These are phyloP conservation scores for Caranx ignobilis DNA, from an alignment of 2,113 vertebrate genomes.

Conservation along the genomic window DNA sequence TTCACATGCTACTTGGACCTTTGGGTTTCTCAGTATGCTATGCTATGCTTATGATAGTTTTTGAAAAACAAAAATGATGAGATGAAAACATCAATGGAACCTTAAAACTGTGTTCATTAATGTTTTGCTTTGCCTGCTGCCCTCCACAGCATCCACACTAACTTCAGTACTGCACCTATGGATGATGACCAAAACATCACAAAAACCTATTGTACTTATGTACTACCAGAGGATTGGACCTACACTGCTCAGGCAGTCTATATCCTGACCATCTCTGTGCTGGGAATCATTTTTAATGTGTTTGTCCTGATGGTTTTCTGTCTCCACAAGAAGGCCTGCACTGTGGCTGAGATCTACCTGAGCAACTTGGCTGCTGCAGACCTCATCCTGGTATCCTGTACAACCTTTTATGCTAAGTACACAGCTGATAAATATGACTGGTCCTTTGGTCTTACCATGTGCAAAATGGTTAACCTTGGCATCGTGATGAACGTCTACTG, in stretches of 20 bases:
- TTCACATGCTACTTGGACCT: background rate
- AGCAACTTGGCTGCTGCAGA: slow-evolving; percentile 89
- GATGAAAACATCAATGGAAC: background rate
- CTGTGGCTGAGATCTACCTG: slow-evolving; percentile 91
- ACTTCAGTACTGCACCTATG: background rate
- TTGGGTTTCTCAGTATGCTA: background rate
- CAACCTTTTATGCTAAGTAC: slow-evolving; percentile 91
- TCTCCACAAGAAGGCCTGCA: slow-evolving; percentile 88
- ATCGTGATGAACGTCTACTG: slow-evolving; percentile 86
- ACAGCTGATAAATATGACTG: slow-evolving; percentile 82
- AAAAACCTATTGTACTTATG: background rate
- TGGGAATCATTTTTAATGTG: slow-evolving; percentile 86
- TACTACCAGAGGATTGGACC: too few species aligned
- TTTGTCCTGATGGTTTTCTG: slow-evolving; percentile 88
- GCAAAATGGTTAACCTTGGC: slow-evolving; percentile 81
- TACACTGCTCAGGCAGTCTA: slow-evolving; percentile 80
- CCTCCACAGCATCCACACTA: slow-evolving; percentile 3
- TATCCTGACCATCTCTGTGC: slow-evolving; percentile 84
- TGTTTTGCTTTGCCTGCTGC: background rate
- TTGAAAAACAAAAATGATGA: background rate
- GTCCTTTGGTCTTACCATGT: slow-evolving; percentile 87
- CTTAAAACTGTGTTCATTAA: background rate
- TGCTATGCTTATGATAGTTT: background rate
- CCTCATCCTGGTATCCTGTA: slow-evolving; percentile 82
- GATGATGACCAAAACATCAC: slow-evolving; percentile 6